These are phyloP conservation scores for Bradypus variegatus DNA, from an alignment of 2,797 vertebrate species.

Conservation along the genomic window DNA sequence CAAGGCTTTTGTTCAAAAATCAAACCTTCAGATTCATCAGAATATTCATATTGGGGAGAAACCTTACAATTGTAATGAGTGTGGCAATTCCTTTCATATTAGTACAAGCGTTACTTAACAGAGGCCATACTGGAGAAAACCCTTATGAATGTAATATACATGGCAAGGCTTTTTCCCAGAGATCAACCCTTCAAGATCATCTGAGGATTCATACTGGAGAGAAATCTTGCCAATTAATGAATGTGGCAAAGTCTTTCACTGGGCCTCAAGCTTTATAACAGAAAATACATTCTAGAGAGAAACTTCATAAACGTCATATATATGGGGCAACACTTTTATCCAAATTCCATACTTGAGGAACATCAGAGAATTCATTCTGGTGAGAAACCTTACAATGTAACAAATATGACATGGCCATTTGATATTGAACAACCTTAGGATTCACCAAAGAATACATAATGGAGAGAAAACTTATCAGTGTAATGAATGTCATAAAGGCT, in stretches of 20 bases:
- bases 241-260: not conserved
- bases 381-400: not conserved
- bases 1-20: constrained; percentile 34
- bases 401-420: not conserved
- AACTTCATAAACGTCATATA: constrained; percentile 9
- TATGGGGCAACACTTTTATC: not conserved
- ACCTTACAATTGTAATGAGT: not conserved
- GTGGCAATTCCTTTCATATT: constrained; percentile 23
- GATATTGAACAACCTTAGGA: not conserved
- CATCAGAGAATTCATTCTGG: not conserved
- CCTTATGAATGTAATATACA: constrained; percentile 18
- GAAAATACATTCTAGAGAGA: constrained; percentile 46
- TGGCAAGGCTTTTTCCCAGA: not conserved
- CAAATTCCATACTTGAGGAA: not conserved
- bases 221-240: not conserved
- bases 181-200: not conserved
- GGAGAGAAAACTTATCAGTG: too few relatives aligned
- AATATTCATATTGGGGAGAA: constrained; percentile 47
- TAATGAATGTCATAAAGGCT: too few relatives aligned
- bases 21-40: constrained; percentile 26
- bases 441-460: not conserved
- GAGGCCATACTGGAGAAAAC: constrained; percentile 42
- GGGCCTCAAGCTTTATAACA: not conserved
- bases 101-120: constrained; percentile 20
- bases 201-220: not conserved